Conservation (phyloP, 2,113 vertebrate genomes). For the Apteryx owenii region DNA sequence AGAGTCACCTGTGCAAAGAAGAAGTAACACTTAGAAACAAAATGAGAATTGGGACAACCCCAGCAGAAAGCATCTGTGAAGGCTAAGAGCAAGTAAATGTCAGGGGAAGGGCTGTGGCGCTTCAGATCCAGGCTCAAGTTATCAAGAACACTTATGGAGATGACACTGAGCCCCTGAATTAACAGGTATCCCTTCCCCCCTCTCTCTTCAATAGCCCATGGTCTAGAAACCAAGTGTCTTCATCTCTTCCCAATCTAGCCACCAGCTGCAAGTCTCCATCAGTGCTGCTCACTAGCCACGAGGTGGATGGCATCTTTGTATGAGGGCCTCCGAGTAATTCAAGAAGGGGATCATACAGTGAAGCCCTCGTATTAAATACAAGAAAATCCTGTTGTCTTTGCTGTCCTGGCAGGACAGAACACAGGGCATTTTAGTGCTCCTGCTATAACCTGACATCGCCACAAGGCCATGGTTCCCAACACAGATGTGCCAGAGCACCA, state of each 20-base stretch:
- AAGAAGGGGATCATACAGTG: background rate
- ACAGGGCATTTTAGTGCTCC: background rate
- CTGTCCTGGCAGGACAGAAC: background rate
- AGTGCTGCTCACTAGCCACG: background rate
- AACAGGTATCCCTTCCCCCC: background rate
- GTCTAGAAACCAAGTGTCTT: background rate
- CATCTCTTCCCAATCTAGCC: background rate
- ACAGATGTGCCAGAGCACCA: background rate
- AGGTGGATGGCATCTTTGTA: background rate
- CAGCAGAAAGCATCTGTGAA: background rate
- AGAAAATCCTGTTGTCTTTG: background rate
- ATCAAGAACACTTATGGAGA: background rate
- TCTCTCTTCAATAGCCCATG: background rate
- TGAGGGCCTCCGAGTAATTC: background rate
- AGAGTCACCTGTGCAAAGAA: constrained; percentile 87
- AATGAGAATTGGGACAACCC: background rate
- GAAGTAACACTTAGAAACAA: background rate
- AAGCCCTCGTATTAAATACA: background rate
- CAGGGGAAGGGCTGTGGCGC: background rate
- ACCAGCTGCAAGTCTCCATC: background rate
- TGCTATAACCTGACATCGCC: background rate
- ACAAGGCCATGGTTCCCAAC: background rate
- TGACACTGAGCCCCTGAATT: background rate
- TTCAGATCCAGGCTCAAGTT: background rate
- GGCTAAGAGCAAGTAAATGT: background rate